These are phyloP conservation scores for Sclerodermus sp. DNA, from an alignment of 2,888 invertebrate species.

Conservation along the genomic window DNA sequence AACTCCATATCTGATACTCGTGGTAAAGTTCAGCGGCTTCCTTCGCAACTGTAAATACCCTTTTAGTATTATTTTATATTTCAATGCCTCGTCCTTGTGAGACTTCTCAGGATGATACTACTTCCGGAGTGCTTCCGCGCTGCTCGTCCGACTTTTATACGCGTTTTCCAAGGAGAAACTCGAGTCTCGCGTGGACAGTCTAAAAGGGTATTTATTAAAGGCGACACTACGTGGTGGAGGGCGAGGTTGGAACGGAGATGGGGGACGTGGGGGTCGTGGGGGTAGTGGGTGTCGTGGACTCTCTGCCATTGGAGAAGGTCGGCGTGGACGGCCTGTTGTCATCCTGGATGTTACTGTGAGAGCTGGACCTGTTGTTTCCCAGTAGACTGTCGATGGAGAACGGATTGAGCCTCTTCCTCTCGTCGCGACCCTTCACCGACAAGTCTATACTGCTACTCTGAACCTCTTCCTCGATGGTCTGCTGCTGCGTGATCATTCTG, in stretches of 20 bases:
- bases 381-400: conserved; percentile 89
- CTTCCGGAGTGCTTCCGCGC: too few species aligned
- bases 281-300: conserved; percentile 44
- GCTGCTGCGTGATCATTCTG: conserved; percentile 18
- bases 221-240: conserved; percentile 47
- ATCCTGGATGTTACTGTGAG: conserved; percentile 32
- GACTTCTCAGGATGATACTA: too few species aligned
- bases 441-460: conserved; percentile 55
- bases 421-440: conserved; percentile 60
- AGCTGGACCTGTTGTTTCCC: conserved; percentile 46
- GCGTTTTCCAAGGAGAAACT: too few species aligned
- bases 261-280: conserved; percentile 46
- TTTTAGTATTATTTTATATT: too few species aligned
- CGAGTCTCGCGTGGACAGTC: too few species aligned
- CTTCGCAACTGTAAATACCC: too few species aligned
- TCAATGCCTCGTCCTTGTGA: too few species aligned
- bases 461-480: conserved; percentile 46
- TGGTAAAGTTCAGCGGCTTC: too few species aligned
- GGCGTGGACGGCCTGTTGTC: conserved; percentile 47
- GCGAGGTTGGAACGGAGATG: conserved; percentile 47
- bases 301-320: conserved; percentile 43
- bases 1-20: too few species aligned
- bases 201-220: too few species aligned
- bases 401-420: conserved; percentile 74
- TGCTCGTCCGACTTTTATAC: too few species aligned